Base-by-base conservation (phyloP, 2,888 invertebrate genomes). In the Heliconius cydno region DNA sequence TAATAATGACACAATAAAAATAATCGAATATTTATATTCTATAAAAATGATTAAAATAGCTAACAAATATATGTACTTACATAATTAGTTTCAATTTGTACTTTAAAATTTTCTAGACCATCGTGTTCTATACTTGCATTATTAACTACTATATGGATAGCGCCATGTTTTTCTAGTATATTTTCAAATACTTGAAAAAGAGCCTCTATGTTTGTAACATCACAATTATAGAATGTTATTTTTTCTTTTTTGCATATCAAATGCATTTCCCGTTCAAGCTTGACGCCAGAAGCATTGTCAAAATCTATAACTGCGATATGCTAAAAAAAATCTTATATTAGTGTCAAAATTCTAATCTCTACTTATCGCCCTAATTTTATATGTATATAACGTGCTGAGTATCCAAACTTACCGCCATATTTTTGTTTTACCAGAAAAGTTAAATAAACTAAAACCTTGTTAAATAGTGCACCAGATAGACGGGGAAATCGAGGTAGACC, bases 181-280 rank as follows among this genome's bases (percentile, higher is more conserved):
- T 88, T 88, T 63, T 86, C 86, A 82, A 88, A 92, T 28, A 92
- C 90, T 0, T 85, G 86, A 13, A 85, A 81, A 3, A 93, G 88
- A 83, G 92, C 89, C 0, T 83, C 83, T n/a, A 91, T 91, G 76
- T 91, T 86, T 3, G 91, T 85, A 9, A 94, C 87, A 82, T 94
- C 92, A 79, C 93, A 93, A 86, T 91, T 90, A 85, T 92, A 91
- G 84, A 92, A 94, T 88, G 91, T 92, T 3, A 91, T 90, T 87
- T 85, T 89, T 76, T 92, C 82, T 5, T 90, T 90, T 7, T 92
- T 92, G 52, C 90, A 92, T 82, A 88, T 91, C 79, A 83, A 84
- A 19, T 85, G 81, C 19, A 93, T 87, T 83, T 92, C 89, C 1
- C 77, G 81, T 82, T 93, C 92, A 3, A 92, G 83, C 1, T 85